A percentile compares a stretch with the other conserved stretches of the same genome.
Conservation (phyloP, 37 sponge, comb jelly and placozoan genomes). For the Agelas oroides region DNA sequence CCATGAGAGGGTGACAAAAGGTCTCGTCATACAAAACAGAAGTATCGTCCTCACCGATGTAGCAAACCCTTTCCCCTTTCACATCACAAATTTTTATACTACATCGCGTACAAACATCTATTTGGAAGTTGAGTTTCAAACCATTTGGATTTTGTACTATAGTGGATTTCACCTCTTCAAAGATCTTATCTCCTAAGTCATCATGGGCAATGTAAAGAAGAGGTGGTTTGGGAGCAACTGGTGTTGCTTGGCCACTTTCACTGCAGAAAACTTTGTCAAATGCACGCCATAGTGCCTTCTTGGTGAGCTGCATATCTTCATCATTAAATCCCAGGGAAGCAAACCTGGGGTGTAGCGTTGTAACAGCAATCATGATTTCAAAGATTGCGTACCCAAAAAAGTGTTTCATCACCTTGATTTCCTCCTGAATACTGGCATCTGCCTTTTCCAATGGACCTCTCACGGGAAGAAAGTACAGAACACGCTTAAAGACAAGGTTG, state of each 20-base stretch:
- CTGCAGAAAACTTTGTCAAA: not conserved
- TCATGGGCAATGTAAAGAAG: slow-evolving; percentile 16
- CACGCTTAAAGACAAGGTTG: slow-evolving; percentile 8
- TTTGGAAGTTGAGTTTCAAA: slow-evolving; percentile 21
- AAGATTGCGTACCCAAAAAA: slow-evolving; percentile 41
- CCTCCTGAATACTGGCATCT: not conserved
- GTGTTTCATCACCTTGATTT: slow-evolving; percentile 9
- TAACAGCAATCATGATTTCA: slow-evolving; percentile 44
- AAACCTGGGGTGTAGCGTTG: not conserved
- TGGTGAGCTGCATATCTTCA: not conserved
- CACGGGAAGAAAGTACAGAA: slow-evolving; percentile 43
- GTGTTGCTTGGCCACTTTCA: not conserved
- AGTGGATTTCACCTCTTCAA: slow-evolving; percentile 2
- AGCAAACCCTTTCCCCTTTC: slow-evolving; percentile 5
- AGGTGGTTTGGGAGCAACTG: slow-evolving; percentile 4
- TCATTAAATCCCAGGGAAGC: not conserved
- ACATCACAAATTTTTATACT: not conserved
- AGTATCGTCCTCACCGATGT: not conserved
- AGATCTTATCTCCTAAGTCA: slow-evolving; percentile 1
- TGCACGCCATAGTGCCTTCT: not conserved
- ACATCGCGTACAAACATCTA: slow-evolving; percentile 6
- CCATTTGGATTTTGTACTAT: not conserved
- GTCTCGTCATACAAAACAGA: slow-evolving; percentile 11
- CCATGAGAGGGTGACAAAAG: slow-evolving; percentile 29
- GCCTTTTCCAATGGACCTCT: slow-evolving; percentile 20